Evolutionary conservation across 2,888 invertebrate genomes (phyloP).

Genomic region (Aphelenchoides bicaudatus): DNA sequence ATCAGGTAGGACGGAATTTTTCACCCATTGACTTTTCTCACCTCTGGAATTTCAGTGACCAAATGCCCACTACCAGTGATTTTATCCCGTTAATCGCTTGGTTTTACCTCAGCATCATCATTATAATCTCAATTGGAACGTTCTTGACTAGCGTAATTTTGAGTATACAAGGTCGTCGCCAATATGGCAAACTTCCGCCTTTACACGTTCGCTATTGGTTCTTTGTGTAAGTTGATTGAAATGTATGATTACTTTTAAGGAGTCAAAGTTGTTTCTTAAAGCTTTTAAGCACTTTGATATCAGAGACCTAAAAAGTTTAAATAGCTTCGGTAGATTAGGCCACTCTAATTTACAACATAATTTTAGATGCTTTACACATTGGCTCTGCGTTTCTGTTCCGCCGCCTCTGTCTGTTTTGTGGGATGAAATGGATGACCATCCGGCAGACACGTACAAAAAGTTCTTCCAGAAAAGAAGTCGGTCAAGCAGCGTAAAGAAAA

Average conservation of each 20-base stretch:
- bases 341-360: too few relatives aligned
- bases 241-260: too few relatives aligned
- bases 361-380: conserved; percentile 25
- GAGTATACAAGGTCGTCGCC: conserved; percentile 51
- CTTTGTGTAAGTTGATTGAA: conserved; percentile 31
- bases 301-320: too few relatives aligned
- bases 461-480: too few relatives aligned
- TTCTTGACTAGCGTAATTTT: conserved; percentile 56
- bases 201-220: conserved; percentile 45
- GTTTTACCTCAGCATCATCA: conserved; percentile 58
- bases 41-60: conserved; percentile 63
- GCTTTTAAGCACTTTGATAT: too few relatives aligned
- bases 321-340: too few relatives aligned
- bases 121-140: conserved; percentile 45
- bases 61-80: conserved; percentile 62
- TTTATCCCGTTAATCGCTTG: conserved; percentile 59
- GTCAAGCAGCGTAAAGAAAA: not conserved
- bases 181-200: conserved; percentile 54
- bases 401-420: conserved; percentile 47
- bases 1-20: conserved; percentile 50
- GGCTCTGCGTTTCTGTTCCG: conserved; percentile 44
- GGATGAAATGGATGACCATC: conserved; percentile 47
- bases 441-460: conserved; percentile 16
- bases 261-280: too few relatives aligned
- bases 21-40: too few relatives aligned